Evolutionary conservation across 2,113 vertebrate genomes (phyloP), one percentile per base, ranked within the genome.

Genomic region (Lontra canadensis): DNA sequence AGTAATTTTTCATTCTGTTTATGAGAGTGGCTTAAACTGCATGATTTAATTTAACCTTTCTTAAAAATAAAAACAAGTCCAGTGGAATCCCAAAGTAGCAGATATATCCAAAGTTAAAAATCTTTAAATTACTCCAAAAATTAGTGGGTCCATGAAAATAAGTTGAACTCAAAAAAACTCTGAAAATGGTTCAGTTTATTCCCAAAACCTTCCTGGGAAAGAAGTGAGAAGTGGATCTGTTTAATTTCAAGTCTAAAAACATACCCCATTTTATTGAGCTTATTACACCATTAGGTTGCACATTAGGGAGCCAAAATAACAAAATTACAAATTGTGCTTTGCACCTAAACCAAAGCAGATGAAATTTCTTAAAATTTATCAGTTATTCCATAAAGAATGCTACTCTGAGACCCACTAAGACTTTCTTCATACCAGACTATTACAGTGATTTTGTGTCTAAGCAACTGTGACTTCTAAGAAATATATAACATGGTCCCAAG

Each of bases 371-470:
- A 57, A 84, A 23, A 90, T 65, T 71, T 69, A 36, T 80, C 61
- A 65, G 65, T 23, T 74, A 26, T 11, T 49, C 15, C 12, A n/a
- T 23, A 47, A 74, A 86, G 31, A n/a, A 71, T n/a, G 34, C 5
- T 59, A 69, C 44, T 9, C 23, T 69, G 63, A 91, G 25, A 4
- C 39, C 39, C 31, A 4, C 11, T n/a, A 79, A 47, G 29, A 42
- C 26, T 80, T 78, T 93, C 57, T 55, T 21, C 26, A 57, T 36
- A 42, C 61, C 36, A 74, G 84, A 69, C 55, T 47, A 93, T 15
- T 85, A 49, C 29, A 39, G 49, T 82, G 44, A 71, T 76, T 96
- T 96, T 82, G 31, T 71, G 80, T n/a, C 7, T 44, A 94, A 95
- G 52, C 90, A 88, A 89, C 36, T 89, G 42, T 20, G 11, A 9